Percentiles rank a stretch among this genome's conserved stretches.
Evolutionary conservation across 2,113 vertebrate genomes (phyloP).

Genomic region (Cyprinodon brontotheroides): DNA sequence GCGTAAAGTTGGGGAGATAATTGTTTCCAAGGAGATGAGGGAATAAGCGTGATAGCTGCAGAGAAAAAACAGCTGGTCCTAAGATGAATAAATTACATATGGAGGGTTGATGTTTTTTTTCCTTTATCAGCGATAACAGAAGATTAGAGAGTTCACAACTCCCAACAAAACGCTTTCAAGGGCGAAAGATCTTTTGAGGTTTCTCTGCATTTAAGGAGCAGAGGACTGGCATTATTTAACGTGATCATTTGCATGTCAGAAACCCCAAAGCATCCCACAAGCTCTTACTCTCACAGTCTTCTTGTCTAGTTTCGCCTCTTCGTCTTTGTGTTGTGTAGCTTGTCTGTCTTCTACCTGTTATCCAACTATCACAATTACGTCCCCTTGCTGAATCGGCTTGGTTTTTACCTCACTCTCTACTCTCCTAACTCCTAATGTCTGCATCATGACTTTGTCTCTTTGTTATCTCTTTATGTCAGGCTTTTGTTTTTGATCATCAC

Average conservation of each 20-base stretch:
- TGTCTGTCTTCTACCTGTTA: slow-evolving; percentile 45
- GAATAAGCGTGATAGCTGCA: slow-evolving; percentile 30
- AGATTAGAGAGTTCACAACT: slow-evolving; percentile 14
- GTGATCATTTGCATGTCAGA: slow-evolving; percentile 26
- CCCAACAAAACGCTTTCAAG: slow-evolving; percentile 18
- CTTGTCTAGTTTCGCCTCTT: too few species aligned
- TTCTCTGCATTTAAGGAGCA: slow-evolving; percentile 6
- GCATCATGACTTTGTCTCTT: slow-evolving; percentile 69
- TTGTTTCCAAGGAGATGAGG: slow-evolving; percentile 57
- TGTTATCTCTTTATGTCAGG: slow-evolving; percentile 69
- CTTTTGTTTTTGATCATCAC: slow-evolving; percentile 76
- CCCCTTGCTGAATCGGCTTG: slow-evolving; percentile 57
- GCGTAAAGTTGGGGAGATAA: slow-evolving; percentile 52
- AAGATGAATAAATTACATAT: slow-evolving; percentile 28
- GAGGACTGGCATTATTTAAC: slow-evolving; percentile 21
- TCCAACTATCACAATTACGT: slow-evolving; percentile 32
- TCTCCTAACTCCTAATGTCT: slow-evolving; percentile 53
- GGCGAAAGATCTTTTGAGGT: slow-evolving; percentile 13
- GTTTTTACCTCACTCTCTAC: slow-evolving; percentile 26
- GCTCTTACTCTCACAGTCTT: neutral
- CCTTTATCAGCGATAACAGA: slow-evolving; percentile 39
- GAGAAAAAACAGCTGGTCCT: slow-evolving; percentile 39
- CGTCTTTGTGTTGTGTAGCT: slow-evolving; percentile 18
- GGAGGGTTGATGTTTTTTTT: slow-evolving; percentile 27
- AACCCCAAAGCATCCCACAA: slow-evolving; percentile 22